A percentile compares a stretch with the other conserved stretches of the same genome.
Evolutionary conservation across 2,113 vertebrate species (phyloP).

Genomic region (Brachypteracias leptosomus): DNA sequence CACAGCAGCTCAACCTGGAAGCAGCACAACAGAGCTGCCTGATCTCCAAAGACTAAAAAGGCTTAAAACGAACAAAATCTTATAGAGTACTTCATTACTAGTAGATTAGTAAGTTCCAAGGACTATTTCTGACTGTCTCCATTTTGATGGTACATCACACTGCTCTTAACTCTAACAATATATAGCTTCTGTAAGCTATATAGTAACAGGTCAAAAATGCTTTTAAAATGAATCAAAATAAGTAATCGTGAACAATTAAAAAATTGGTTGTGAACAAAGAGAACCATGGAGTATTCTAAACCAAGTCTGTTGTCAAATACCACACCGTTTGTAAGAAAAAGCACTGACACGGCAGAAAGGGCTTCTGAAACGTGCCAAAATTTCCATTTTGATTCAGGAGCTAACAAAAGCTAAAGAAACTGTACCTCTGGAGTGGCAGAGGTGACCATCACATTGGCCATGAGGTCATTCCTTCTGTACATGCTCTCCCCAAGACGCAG

Average conservation of each 20-base stretch:
- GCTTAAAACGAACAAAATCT: too few species aligned
- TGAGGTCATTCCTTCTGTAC: constrained; percentile 84
- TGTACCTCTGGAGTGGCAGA: constrained; percentile 83
- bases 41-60: too few species aligned
- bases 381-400: background rate
- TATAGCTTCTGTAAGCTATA: background rate
- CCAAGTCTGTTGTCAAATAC: background rate
- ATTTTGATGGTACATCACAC: too few species aligned
- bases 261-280: background rate
- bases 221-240: constrained; percentile 15
- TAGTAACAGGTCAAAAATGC: background rate
- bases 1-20: too few species aligned
- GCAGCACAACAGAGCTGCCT: too few species aligned
- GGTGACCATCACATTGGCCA: constrained; percentile 81
- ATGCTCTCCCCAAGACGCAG: constrained; percentile 72
- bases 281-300: background rate
- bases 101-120: too few species aligned
- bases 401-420: background rate
- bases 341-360: background rate
- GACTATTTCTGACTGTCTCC: too few species aligned
- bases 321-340: background rate
- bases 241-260: background rate
- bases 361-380: background rate
- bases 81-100: too few species aligned
- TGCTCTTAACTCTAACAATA: background rate